phyloP scores from a whole-genome alignment of 2,113 vertebrate genomes.

The Caranx melampygus region DNA sequence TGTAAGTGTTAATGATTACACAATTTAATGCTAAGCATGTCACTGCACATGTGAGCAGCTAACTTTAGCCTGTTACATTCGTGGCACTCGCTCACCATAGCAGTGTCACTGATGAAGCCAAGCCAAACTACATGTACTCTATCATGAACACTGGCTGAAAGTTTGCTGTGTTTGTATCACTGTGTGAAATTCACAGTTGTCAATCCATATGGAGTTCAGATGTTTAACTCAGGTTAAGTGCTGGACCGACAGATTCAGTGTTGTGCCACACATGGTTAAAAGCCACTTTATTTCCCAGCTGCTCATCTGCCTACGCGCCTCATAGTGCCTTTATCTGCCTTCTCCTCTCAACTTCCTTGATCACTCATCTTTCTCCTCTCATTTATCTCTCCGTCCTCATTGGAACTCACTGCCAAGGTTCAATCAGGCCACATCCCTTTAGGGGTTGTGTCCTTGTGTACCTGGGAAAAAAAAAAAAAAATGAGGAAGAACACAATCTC shows the following conservation, averaged over 20 bases:
- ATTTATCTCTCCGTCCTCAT: not conserved
- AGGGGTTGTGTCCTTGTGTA: slow-evolving; percentile 55
- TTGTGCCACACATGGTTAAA: slow-evolving; percentile 10
- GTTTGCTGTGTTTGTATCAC: not conserved
- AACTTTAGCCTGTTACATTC: no score
- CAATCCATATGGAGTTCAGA: not conserved
- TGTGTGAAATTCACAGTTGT: not conserved
- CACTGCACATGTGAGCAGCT: no score
- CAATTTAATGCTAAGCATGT: no score
- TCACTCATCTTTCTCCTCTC: slow-evolving; percentile 18
- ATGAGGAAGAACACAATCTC: slow-evolving; percentile 20
- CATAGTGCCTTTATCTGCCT: slow-evolving; percentile 18
- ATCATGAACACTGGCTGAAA: not conserved
- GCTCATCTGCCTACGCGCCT: slow-evolving; percentile 33
- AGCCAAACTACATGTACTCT: not conserved
- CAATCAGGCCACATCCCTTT: slow-evolving; percentile 27
- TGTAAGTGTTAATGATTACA: no score
- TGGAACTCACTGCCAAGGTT: slow-evolving; percentile 16
- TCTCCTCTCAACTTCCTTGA: slow-evolving; percentile 31
- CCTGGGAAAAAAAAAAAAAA: not conserved
- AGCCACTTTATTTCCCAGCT: slow-evolving; percentile 19
- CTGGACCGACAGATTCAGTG: not conserved
- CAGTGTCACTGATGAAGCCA: no score
- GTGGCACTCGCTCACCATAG: no score
- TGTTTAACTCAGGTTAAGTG: slow-evolving; percentile 13